Percentiles rank a stretch among this genome's conserved stretches.
Evolutionary conservation across 2,113 vertebrate species (phyloP).

Genomic region (Cichladusa arquata): DNA sequence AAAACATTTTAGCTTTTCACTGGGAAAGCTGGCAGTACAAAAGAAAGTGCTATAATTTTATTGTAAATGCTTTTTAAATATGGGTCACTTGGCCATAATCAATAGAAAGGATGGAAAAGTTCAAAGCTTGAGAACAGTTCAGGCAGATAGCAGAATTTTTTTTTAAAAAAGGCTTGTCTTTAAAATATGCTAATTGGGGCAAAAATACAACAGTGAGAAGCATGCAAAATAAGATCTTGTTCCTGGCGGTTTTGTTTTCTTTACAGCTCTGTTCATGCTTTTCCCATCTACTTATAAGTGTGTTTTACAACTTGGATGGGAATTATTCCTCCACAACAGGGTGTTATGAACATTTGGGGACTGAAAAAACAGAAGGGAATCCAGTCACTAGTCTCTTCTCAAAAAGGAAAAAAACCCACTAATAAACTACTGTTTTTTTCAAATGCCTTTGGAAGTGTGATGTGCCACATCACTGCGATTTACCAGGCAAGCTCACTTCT

Average conservation of each 20-base stretch:
- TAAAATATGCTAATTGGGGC: constrained; percentile 69
- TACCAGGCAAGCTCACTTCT: background rate
- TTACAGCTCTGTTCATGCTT: constrained; percentile 25
- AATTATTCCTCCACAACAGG: constrained; percentile 30
- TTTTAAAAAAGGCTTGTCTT: background rate
- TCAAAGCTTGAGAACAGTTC: constrained; percentile 60
- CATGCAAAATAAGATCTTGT: constrained; percentile 44
- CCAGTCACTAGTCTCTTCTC: background rate
- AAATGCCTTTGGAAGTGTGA: background rate
- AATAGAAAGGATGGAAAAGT: constrained; percentile 60
- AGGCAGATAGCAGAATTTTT: constrained; percentile 19
- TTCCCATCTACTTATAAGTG: constrained; percentile 45
- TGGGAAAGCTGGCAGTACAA: constrained; percentile 72
- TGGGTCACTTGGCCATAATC: constrained; percentile 72
- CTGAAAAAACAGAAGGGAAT: background rate
- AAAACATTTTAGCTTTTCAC: constrained; percentile 86
- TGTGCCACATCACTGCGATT: background rate
- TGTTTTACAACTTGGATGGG: constrained; percentile 39
- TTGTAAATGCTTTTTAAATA: constrained; percentile 90
- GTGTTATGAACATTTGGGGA: constrained; percentile 14
- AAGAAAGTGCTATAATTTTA: constrained; percentile 79
- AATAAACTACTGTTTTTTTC: background rate
- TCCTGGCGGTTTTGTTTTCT: constrained; percentile 24
- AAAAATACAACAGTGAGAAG: constrained; percentile 44
- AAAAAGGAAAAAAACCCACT: background rate